These are phyloP conservation scores for Agapornis roseicollis DNA, from an alignment of 2,113 vertebrate genomes.

Conservation along the genomic window DNA sequence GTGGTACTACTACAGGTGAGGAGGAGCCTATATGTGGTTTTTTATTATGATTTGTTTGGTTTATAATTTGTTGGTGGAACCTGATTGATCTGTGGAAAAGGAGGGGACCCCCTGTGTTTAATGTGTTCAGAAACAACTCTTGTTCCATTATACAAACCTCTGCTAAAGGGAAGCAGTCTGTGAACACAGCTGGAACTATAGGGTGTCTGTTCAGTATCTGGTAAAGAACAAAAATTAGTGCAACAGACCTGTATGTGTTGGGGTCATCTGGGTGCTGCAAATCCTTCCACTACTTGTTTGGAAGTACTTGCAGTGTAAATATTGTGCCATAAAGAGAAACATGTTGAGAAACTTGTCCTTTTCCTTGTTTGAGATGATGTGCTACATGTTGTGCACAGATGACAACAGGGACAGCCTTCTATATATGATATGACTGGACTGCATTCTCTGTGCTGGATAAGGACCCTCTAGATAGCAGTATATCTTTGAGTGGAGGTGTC, in stretches of 20 bases:
- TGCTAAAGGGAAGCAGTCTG: background rate
- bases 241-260: background rate
- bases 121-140: background rate
- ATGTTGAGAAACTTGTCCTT: background rate
- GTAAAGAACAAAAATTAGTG: background rate
- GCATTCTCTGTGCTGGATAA: background rate
- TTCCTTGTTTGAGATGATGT: background rate
- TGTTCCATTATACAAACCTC: background rate
- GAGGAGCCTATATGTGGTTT: background rate
- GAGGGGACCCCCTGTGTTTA: background rate
- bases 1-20: background rate
- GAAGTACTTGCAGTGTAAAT: background rate
- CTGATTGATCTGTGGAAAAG: background rate
- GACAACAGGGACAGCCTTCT: background rate
- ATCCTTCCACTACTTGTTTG: background rate
- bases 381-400: background rate
- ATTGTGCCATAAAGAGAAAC: background rate
- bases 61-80: background rate
- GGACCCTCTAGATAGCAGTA: background rate
- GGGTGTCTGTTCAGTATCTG: background rate
- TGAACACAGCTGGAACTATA: background rate
- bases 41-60: background rate
- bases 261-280: background rate
- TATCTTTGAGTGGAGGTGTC: background rate
- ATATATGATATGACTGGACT: background rate